Evolutionary conservation across 2,113 vertebrate genomes (phyloP), one percentile per base, ranked within the genome.

Genomic region (Silurus glanis): DNA sequence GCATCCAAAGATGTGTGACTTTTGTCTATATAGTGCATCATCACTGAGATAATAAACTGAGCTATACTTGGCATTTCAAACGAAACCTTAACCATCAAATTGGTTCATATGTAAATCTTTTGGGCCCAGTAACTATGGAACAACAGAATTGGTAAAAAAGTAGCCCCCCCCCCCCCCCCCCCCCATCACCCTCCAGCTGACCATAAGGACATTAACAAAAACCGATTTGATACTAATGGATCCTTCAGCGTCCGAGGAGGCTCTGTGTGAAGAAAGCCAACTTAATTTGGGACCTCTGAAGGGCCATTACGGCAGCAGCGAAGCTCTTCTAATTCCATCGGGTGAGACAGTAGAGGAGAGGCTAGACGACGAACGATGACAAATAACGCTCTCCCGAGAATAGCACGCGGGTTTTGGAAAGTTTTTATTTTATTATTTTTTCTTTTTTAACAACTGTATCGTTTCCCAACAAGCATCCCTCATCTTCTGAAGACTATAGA

Each of bases 241-340:
- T 81, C 88, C 80, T 62, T 53, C 72, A 86, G 69, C 69, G 37
- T 51, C 86, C n/a, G 17, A 53, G 85, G 83, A 37, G 72, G 69
- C 83, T 76, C 19, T 47, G 61, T 80, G 28, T 49, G 13, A 64
- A 87, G 81, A 66, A 62, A 58, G 59, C 13, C 45, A 87, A 87
- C 80, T 88, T 88, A 85, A 91, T 90, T 89, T 89, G 75, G 83
- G 71, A 85, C 72, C 71, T 72, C 87, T 49, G 78, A 78, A 66
- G 62, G 75, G 89, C 83, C 88, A 90, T 91, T 91, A 86, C 90
- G 87, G 71, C 79, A n/a, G 59, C 21, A 59, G 82, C 82, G 67
- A 69, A 85, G 66, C 49, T 49, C 71, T 67, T 55, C 51, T 88
- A 89, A 90, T 91, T 90, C 88, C 49, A 87, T 81, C 83, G 85